These are phyloP conservation scores for Podarcis cretensis DNA, from an alignment of 2,113 vertebrate species.

Conservation along the genomic window DNA sequence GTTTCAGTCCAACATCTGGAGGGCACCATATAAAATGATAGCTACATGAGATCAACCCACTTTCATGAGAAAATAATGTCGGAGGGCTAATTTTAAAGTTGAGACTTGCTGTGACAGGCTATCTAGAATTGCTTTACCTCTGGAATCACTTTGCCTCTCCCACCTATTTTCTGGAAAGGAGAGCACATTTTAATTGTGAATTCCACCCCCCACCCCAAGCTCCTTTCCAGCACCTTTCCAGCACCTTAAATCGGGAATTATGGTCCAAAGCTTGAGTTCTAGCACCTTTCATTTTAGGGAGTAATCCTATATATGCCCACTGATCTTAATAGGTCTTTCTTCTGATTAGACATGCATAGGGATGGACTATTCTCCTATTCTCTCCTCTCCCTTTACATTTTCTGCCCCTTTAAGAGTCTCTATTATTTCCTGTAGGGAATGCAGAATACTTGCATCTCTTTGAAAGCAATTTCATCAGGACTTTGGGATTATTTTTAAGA, in stretches of 20 bases:
- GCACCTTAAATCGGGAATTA: background rate
- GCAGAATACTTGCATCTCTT: slow-evolving; percentile 38
- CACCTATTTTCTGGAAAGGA: too few relatives aligned
- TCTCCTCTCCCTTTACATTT: background rate
- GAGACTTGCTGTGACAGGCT: background rate
- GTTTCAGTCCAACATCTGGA: background rate
- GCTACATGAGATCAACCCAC: too few relatives aligned
- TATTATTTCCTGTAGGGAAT: slow-evolving; percentile 22
- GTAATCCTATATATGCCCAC: background rate
- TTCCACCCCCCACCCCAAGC: too few relatives aligned
- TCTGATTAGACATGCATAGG: background rate
- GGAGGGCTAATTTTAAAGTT: background rate
- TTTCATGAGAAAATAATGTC: background rate
- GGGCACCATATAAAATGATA: background rate
- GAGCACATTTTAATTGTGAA: too few relatives aligned
- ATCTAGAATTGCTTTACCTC: background rate
- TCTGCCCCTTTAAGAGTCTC: background rate
- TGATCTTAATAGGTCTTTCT: background rate
- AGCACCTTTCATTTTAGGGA: background rate
- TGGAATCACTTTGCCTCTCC: too few relatives aligned
- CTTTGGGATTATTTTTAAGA: slow-evolving; percentile 59
- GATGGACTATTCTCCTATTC: background rate
- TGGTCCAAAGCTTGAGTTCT: background rate
- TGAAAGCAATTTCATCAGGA: slow-evolving; percentile 16
- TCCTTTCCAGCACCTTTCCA: background rate